Evolutionary conservation across 37 sponge, comb jelly and placozoan genomes (phyloP).

Genomic region (Petrosia ficiformis): DNA sequence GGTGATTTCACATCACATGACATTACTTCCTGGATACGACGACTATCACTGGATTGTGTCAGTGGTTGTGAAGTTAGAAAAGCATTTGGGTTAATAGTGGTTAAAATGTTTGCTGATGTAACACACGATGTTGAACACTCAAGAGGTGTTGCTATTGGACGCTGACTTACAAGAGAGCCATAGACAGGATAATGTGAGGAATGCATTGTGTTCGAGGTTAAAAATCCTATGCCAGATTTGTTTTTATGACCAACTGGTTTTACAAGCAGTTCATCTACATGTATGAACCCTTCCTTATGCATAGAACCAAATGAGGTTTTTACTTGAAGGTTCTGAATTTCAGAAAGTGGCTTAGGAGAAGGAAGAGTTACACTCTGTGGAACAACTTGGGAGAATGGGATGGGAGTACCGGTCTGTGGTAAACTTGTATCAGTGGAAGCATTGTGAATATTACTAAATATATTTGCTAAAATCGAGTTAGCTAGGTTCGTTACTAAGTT

Average conservation of each 20-base stretch:
- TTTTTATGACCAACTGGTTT: no score
- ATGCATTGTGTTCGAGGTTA: background rate
- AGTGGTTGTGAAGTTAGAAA: no score
- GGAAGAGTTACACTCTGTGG: background rate
- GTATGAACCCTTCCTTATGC: no score
- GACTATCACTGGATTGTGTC: no score
- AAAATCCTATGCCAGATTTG: background rate
- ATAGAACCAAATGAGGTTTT: no score
- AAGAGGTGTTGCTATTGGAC: background rate
- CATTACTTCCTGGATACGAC: no score
- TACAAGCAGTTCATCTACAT: no score
- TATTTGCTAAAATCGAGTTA: background rate
- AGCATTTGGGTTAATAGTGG: no score
- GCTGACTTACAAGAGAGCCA: background rate
- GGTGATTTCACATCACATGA: no score
- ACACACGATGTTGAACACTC: no score
- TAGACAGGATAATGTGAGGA: background rate
- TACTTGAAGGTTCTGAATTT: no score
- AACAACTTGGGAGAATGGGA: background rate
- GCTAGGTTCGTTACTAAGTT: background rate
- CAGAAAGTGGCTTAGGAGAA: background rate
- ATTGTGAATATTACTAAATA: background rate
- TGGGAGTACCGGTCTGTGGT: background rate
- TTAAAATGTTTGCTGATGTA: no score
- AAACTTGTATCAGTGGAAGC: background rate